These are phyloP conservation scores for Alethe castanea DNA, from an alignment of 2,113 vertebrate species.

Conservation along the genomic window DNA sequence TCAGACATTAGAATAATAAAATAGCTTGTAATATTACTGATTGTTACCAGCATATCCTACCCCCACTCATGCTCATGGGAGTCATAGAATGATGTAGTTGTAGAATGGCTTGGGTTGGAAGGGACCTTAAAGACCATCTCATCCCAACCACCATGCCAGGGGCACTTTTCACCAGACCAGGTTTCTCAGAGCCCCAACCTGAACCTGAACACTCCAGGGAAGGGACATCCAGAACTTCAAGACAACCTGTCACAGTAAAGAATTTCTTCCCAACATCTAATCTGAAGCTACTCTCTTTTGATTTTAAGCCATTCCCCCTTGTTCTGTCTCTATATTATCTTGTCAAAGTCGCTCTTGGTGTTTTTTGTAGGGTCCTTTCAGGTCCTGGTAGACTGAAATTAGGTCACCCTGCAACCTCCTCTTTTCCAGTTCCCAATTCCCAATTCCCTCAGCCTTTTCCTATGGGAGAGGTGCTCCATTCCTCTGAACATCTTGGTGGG, in stretches of 20 bases:
- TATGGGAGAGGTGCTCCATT: neutral
- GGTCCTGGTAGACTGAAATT: neutral
- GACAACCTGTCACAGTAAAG: neutral
- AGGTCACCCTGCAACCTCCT: neutral
- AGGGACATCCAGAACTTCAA: neutral
- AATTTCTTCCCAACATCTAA: neutral
- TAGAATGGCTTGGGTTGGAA: neutral
- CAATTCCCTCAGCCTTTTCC: neutral
- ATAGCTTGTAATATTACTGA: neutral
- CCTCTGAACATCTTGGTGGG: neutral
- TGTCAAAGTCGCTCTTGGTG: neutral
- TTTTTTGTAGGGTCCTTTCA: neutral
- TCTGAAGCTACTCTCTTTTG: neutral
- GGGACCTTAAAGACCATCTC: neutral
- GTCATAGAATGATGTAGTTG: fast-evolving
- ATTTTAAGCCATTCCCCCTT: neutral
- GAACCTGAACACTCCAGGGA: neutral
- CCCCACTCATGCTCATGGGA: neutral
- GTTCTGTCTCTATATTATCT: neutral
- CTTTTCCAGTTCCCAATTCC: neutral
- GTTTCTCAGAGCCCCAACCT: neutral
- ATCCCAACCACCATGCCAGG: neutral
- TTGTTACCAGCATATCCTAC: neutral
- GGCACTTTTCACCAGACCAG: neutral
- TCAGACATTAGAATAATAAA: neutral